These are phyloP conservation scores for Eupsilia transversa DNA, from an alignment of 2,888 invertebrate genomes.

Conservation along the genomic window DNA sequence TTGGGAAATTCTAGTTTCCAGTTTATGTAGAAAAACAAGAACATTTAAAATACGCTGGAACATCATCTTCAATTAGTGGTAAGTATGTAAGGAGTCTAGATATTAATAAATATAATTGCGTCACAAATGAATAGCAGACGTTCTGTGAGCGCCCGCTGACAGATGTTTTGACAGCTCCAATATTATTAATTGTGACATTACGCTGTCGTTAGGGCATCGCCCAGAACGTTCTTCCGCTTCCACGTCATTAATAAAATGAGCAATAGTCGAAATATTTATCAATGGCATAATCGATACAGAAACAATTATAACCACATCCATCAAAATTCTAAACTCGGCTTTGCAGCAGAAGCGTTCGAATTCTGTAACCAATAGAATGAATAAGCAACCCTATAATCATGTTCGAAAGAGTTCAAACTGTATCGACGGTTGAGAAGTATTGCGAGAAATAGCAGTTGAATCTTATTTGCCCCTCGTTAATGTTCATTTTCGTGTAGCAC, in stretches of 20 bases:
- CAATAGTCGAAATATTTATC: conserved; percentile 90
- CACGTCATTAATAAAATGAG: conserved; percentile 90
- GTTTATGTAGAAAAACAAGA: conserved; percentile 33
- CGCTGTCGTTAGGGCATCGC: conserved; percentile 86
- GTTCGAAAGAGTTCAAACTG: conserved; percentile 74
- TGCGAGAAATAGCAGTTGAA: conserved; percentile 52
- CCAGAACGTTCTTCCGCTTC: conserved; percentile 88
- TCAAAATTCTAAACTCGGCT: conserved; percentile 88
- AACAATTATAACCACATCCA: conserved; percentile 91
- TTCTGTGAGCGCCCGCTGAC: conserved; percentile 76
- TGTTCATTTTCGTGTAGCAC: conserved; percentile 71
- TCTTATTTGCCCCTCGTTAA: conserved; percentile 65
- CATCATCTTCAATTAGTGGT: conserved; percentile 46
- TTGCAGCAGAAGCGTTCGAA: conserved; percentile 76
- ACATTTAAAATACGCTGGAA: conserved; percentile 27
- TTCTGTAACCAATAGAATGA: conserved; percentile 65
- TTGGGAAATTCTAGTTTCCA: conserved; percentile 43
- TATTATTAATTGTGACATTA: conserved; percentile 90
- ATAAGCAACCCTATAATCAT: conserved; percentile 71
- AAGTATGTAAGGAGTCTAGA: conserved; percentile 31
- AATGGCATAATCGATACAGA: conserved; percentile 91
- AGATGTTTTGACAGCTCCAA: conserved; percentile 89
- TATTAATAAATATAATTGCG: conserved; percentile 80
- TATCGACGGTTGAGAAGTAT: conserved; percentile 45
- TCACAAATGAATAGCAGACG: conserved; percentile 80